These are phyloP conservation scores for Tribolium freemani DNA, from an alignment of 2,888 invertebrate genomes.

Conservation along the genomic window DNA sequence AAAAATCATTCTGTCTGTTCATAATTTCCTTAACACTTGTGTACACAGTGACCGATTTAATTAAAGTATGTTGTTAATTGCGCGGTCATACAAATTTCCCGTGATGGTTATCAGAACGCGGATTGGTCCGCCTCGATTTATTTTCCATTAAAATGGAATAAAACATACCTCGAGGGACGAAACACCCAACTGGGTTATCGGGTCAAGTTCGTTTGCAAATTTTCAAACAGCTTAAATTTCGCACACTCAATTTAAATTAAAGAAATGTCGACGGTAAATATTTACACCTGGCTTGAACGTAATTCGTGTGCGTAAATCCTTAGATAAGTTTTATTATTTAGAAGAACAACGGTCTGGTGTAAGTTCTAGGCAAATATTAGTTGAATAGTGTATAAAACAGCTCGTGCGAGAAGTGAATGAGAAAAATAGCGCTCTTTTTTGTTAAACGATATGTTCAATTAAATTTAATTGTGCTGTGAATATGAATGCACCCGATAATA, in stretches of 20 bases:
- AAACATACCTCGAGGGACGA: not conserved
- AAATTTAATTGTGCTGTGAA: conserved; percentile 17
- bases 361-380: conserved; percentile 41
- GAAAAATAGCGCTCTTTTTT: not conserved
- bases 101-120: not conserved
- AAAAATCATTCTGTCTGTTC: not conserved
- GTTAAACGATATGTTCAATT: conserved; percentile 12
- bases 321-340: conserved; percentile 23
- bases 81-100: not conserved
- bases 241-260: conserved; percentile 11
- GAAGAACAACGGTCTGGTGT: conserved; percentile 36
- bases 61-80: not conserved
- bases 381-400: not conserved
- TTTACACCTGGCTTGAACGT: conserved; percentile 26
- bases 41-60: not conserved
- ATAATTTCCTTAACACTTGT: no score
- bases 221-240: not conserved
- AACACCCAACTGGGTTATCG: conserved; percentile 6
- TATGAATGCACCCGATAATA: conserved; percentile 10
- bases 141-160: conserved; percentile 7
- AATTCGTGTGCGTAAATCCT: conserved; percentile 31
- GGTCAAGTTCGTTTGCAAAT: conserved; percentile 34
- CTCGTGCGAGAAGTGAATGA: not conserved
- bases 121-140: not conserved
- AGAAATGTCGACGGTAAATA: conserved; percentile 29